Conservation (phyloP, 1,140 invertebrate genomes). For the Macrobrachium nipponense region DNA sequence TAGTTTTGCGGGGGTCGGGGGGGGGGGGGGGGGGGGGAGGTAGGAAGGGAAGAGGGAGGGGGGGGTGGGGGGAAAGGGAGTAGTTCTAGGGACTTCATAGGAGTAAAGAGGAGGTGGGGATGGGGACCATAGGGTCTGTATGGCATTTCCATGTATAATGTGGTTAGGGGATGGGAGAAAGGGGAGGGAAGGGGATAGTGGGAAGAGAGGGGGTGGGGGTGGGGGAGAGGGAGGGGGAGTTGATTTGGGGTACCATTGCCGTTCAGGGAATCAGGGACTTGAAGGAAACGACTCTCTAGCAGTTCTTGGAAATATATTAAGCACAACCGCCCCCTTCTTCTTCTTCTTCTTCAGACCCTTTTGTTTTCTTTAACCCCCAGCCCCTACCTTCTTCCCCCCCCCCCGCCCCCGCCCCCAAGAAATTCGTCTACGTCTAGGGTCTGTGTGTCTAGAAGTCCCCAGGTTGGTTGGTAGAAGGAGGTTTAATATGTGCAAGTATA, state of each 20-base stretch:
- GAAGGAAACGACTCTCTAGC: not conserved
- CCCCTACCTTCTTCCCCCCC: not conserved
- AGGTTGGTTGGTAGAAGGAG: no score
- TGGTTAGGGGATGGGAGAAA: no score
- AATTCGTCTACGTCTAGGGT: not conserved
- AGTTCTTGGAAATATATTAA: not conserved
- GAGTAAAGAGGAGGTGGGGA: not conserved
- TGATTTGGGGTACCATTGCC: not conserved
- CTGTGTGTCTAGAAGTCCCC: no score
- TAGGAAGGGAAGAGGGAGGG: not conserved
- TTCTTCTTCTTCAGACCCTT: not conserved
- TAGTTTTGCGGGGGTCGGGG: no score
- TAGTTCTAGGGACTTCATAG: no score
- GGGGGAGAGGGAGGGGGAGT: not conserved
- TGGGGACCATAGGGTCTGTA: no score
- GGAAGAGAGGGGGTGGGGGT: not conserved
- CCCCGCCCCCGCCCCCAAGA: not conserved
- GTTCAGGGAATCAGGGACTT: not conserved
- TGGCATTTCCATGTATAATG: no score
- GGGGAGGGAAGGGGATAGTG: slow-evolving; percentile 7
- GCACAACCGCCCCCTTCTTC: not conserved
- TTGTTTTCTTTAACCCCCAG: not conserved
- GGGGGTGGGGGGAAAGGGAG: not conserved
- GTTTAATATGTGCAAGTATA: no score
- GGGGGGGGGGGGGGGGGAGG: not conserved